Evolutionary conservation across 2,888 invertebrate species (phyloP).

Genomic region (Himalopsyche japonica): DNA sequence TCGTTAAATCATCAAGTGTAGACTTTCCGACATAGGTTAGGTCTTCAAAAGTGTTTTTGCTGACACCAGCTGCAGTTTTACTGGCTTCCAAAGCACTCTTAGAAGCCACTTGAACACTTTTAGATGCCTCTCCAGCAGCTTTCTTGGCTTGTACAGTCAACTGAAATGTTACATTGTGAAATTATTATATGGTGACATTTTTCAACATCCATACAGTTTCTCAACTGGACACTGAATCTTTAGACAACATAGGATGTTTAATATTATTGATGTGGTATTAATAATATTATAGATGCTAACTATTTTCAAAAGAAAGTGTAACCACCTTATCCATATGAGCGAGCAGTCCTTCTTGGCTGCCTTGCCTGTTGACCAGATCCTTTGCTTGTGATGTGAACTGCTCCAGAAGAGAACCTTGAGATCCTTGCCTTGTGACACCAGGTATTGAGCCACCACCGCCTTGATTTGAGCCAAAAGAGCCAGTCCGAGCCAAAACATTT

Average conservation of each 20-base stretch:
- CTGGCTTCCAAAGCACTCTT: conserved; percentile 84
- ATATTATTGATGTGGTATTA: too few species aligned
- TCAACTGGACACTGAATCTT: neutral
- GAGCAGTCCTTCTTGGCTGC: conserved; percentile 84
- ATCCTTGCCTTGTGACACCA: conserved; percentile 71
- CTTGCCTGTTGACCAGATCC: conserved; percentile 84
- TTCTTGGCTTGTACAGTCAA: conserved; percentile 86
- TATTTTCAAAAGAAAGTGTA: neutral
- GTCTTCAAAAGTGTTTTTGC: conserved; percentile 86
- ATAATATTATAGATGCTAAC: neutral
- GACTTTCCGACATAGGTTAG: conserved; percentile 88
- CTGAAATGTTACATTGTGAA: conserved; percentile 50
- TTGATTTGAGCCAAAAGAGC: conserved; percentile 65
- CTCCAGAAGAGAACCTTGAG: conserved; percentile 83
- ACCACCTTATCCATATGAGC: conserved; percentile 89
- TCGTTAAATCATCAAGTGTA: conserved; percentile 86
- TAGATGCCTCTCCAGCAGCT: conserved; percentile 80
- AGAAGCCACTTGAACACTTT: conserved; percentile 82
- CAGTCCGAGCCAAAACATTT: conserved; percentile 65
- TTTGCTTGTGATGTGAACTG: conserved; percentile 88
- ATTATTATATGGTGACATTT: neutral
- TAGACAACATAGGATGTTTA: neutral
- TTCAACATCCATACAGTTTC: neutral
- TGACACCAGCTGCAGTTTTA: conserved; percentile 84
- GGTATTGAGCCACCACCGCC: conserved; percentile 43